Conservation (phyloP, 2,113 vertebrate genomes). For the Chrysochloris asiatica region DNA sequence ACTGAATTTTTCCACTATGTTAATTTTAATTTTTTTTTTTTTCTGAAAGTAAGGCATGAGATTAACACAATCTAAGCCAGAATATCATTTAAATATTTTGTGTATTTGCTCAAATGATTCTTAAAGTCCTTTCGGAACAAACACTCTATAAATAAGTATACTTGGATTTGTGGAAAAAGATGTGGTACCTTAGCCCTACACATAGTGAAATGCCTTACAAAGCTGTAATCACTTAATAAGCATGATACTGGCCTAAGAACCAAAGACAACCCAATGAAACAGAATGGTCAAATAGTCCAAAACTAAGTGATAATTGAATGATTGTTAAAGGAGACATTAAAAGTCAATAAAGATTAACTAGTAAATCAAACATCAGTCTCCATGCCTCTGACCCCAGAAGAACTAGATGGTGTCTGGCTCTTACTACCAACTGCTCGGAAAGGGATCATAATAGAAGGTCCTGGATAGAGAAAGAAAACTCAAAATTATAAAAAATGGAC, state of each 20-base stretch:
- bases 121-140: constrained; percentile 10
- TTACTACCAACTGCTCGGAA: too few relatives aligned
- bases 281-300: background rate
- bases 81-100: background rate
- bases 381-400: too few relatives aligned
- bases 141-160: background rate
- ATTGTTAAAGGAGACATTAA: background rate
- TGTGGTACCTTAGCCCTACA: background rate
- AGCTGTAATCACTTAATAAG: background rate
- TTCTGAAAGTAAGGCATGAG: background rate
- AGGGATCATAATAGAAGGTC: too few relatives aligned
- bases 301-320: background rate
- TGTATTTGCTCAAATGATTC: background rate
- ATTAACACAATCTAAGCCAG: background rate
- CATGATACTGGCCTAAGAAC: background rate
- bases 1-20: background rate
- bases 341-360: background rate
- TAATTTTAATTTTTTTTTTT: background rate
- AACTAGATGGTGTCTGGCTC: too few relatives aligned
- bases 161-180: background rate
- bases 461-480: too few relatives aligned
- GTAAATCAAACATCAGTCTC: too few relatives aligned
- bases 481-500: too few relatives aligned
- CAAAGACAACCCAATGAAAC: background rate
- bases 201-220: background rate